These are phyloP conservation scores for Catharus minimus DNA, from an alignment of 2,113 vertebrate genomes.

Conservation along the genomic window DNA sequence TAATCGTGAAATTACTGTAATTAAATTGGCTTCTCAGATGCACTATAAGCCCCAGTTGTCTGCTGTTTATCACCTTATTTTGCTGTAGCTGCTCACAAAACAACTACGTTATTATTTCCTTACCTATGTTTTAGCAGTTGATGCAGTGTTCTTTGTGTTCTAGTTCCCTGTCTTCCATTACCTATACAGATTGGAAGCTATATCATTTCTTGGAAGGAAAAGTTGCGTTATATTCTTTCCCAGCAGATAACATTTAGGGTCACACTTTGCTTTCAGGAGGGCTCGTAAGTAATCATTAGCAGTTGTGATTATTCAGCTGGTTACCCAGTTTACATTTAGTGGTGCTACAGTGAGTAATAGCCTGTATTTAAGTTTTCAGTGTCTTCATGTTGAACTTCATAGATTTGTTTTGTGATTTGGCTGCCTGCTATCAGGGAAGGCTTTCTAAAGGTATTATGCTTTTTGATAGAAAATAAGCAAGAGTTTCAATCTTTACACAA, in stretches of 20 bases:
- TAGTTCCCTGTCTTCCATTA: background rate
- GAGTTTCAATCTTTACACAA: background rate
- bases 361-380: background rate
- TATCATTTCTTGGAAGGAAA: background rate
- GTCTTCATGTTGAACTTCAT: background rate
- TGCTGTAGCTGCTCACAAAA: background rate
- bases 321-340: background rate
- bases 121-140: background rate
- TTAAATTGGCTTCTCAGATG: slow-evolving; percentile 14
- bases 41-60: slow-evolving; percentile 22
- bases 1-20: background rate
- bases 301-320: background rate
- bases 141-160: background rate
- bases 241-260: background rate
- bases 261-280: background rate
- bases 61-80: slow-evolving; percentile 43
- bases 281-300: background rate
- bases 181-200: background rate
- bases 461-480: background rate
- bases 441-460: background rate
- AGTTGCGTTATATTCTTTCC: background rate
- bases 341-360: background rate
- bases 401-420: background rate
- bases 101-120: slow-evolving; percentile 17
- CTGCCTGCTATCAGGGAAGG: background rate